Evolutionary conservation across 92 coral and sea anemone genomes (phyloP), one percentile per base, ranked within the genome.

Genomic region (Meandrina meandrites): DNA sequence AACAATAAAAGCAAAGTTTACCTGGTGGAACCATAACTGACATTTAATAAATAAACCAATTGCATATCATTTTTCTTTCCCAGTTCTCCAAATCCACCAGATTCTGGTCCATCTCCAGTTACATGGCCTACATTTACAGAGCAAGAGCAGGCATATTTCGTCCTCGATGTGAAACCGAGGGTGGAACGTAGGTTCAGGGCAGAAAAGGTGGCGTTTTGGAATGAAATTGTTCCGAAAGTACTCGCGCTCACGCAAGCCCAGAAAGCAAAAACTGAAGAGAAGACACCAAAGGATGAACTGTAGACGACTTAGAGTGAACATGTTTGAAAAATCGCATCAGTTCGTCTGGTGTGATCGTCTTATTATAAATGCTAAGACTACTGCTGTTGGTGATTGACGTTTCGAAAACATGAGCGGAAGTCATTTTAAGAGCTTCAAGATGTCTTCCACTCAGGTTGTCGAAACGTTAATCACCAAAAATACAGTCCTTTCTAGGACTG

Each of bases 191-290:
- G 80, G 51, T 86, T 34, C 73, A 72, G 85, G 68, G 89, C 79
- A 3, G 19, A 67, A 21, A 69, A 68, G 79, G 73, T 86, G 69
- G 79, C 85, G 54, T 86, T 86, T 57, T 86, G 89, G 89, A 86
- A 86, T 53, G 79, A 79, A 19, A n/a, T 86, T 24, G 35, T 86
- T 47, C 86, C 89, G 8, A 85, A 85, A 31, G 34, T 85, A 12
- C 18, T 71, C 0, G 62, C 69, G 73, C 37, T 56, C 0, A 17
- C 47, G 34, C 47, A 3, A 22, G 31, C n/a, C 27, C 15, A 56
- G 54, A 24, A 11, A 16, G 14, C 58, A 12, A 47, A 80, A 1
- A 12, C 5, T 58, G 31, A 80, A 36, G 34, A 35, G 36, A 24
- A 80, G 14, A 19, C 35, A 80, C 11, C 35, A 80, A 80, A 35